Conservation (phyloP, 2,888 invertebrate genomes). For the Mesorhabditis sp. region DNA sequence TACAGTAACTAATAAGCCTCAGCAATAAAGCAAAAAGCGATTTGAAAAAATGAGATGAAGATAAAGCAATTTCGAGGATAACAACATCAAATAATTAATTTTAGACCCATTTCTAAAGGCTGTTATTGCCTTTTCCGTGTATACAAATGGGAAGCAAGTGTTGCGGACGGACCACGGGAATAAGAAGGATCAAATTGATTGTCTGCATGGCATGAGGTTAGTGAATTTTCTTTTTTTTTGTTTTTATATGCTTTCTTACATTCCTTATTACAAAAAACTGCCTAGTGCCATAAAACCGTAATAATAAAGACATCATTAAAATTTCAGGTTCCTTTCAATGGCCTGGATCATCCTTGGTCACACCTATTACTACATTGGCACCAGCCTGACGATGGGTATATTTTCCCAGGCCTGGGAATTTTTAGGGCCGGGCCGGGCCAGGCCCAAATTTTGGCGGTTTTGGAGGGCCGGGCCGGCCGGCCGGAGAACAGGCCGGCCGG, state of each 20-base stretch:
- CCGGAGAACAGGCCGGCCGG: too few species aligned
- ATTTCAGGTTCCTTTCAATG: conserved; percentile 64
- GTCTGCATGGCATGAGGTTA: conserved; percentile 26
- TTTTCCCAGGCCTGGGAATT: too few species aligned
- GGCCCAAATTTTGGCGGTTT: too few species aligned
- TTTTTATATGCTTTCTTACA: too few species aligned
- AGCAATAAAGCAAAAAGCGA: too few species aligned
- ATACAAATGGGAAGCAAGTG: conserved; percentile 62
- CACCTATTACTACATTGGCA: conserved; percentile 59
- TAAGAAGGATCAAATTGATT: conserved; percentile 33
- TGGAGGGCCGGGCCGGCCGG: too few species aligned
- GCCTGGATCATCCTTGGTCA: conserved; percentile 66
- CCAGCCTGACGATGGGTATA: conserved; percentile 45
- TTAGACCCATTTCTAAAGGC: conserved; percentile 38
- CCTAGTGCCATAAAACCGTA: too few species aligned
- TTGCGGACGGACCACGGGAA: conserved; percentile 58
- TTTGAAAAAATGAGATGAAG: too few species aligned
- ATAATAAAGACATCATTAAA: conserved; percentile 56
- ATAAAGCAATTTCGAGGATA: not conserved
- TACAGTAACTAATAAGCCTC: too few species aligned
- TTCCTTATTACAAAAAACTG: too few species aligned
- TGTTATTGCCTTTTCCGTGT: conserved; percentile 62
- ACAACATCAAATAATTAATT: not conserved
- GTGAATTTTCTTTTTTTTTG: not conserved
- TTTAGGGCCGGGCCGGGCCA: too few species aligned